phyloP scores from a whole-genome alignment of 2,888 invertebrate genomes.

The Nemoura dubitans region DNA sequence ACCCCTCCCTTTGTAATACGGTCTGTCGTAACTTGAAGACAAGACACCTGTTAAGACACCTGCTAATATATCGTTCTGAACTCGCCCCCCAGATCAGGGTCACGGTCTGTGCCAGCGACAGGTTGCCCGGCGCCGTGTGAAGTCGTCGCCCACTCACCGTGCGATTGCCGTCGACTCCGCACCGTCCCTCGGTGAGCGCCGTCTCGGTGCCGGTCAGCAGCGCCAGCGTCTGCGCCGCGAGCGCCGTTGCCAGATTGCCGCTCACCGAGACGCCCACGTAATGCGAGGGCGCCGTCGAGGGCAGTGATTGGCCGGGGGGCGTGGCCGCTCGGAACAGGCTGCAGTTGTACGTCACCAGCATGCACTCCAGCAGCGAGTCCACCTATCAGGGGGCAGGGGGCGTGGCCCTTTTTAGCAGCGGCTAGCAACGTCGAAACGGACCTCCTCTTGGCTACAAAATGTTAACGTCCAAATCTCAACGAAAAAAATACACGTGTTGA shows the following conservation, averaged over 20 bases:
- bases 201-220: slow-evolving; percentile 66
- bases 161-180: neutral
- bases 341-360: slow-evolving; percentile 76
- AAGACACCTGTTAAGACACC: too few relatives aligned
- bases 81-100: too few relatives aligned
- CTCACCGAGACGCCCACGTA: slow-evolving; percentile 70
- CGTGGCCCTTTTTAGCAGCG: too few relatives aligned
- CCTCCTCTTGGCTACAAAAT: too few relatives aligned
- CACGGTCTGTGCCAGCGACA: too few relatives aligned
- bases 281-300: slow-evolving; percentile 62
- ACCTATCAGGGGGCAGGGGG: slow-evolving; percentile 63
- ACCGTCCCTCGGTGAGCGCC: neutral
- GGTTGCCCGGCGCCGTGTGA: too few relatives aligned
- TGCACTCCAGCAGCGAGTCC: slow-evolving; percentile 82
- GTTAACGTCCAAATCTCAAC: neutral
- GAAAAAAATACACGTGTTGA: too few relatives aligned
- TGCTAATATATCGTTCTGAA: too few relatives aligned
- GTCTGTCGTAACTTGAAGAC: too few relatives aligned
- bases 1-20: too few relatives aligned
- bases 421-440: too few relatives aligned
- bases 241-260: slow-evolving; percentile 63
- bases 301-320: slow-evolving; percentile 62
- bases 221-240: slow-evolving; percentile 70
- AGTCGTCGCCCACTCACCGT: too few relatives aligned
- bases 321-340: slow-evolving; percentile 69